These are phyloP conservation scores for Chorisops tibialis DNA, from an alignment of 2,888 invertebrate genomes.

Conservation along the genomic window DNA sequence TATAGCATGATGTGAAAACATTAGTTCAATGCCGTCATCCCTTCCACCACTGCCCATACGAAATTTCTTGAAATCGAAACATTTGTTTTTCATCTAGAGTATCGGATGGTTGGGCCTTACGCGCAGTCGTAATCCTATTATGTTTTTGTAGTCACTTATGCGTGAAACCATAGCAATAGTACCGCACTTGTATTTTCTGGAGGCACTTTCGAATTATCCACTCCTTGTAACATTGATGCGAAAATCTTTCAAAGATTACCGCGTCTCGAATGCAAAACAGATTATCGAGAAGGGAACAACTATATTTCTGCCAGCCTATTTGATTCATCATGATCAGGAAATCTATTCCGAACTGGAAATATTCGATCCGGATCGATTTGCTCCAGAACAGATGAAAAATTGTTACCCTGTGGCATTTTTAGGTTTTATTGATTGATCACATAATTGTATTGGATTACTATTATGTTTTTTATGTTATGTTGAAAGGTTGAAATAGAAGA, in stretches of 20 bases:
- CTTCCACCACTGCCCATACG: too few relatives aligned
- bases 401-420: slow-evolving; percentile 40
- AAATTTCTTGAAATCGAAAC: too few relatives aligned
- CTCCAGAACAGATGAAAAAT: slow-evolving; percentile 54
- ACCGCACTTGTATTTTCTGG: slow-evolving; percentile 41
- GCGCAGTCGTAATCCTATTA: too few relatives aligned
- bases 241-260: slow-evolving; percentile 52
- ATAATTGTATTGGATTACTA: background rate
- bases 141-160: too few relatives aligned
- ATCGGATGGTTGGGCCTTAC: too few relatives aligned
- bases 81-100: too few relatives aligned
- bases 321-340: slow-evolving; percentile 60
- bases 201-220: slow-evolving; percentile 58
- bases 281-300: slow-evolving; percentile 55
- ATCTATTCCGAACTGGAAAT: slow-evolving; percentile 60
- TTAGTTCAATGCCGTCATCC: too few relatives aligned
- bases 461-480: background rate
- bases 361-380: slow-evolving; percentile 62
- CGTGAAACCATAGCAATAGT: background rate
- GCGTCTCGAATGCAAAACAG: slow-evolving; percentile 50
- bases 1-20: too few relatives aligned
- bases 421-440: background rate
- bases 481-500: too few relatives aligned
- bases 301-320: slow-evolving; percentile 57
- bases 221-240: slow-evolving; percentile 54